phyloP scores from a whole-genome alignment of 2,113 vertebrate species.

The Prolemur simus region DNA sequence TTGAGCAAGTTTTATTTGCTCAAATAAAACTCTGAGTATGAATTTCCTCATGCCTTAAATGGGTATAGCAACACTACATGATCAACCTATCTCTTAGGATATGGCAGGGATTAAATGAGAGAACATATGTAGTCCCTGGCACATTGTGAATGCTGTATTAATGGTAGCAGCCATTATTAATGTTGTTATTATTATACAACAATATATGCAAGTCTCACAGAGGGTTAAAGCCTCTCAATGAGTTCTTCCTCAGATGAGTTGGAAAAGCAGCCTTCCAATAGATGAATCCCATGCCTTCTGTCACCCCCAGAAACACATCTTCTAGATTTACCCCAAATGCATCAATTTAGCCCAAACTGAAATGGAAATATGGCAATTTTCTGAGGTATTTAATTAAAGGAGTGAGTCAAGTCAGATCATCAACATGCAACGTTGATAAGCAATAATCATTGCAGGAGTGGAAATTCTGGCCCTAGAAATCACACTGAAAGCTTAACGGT shows the following conservation, averaged over 20 bases:
- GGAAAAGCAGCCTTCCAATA: not conserved
- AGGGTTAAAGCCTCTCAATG: not conserved
- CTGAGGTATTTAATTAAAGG: not conserved
- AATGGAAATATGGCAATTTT: not conserved
- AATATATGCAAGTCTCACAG: not conserved
- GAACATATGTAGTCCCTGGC: fast-evolving
- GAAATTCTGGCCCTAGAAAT: not conserved
- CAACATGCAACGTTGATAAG: not conserved
- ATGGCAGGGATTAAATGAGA: not conserved
- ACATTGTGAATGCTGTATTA: fast-evolving
- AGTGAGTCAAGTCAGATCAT: not conserved
- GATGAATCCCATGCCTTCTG: not conserved
- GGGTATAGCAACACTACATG: too few species aligned
- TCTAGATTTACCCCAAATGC: not conserved
- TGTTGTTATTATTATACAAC: too few species aligned
- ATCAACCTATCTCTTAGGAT: not conserved
- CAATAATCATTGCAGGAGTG: not conserved
- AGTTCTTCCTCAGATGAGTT: not conserved
- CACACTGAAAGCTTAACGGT: not conserved
- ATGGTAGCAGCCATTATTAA: not conserved
- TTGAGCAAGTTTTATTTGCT: not conserved
- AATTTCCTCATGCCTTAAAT: not conserved
- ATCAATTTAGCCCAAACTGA: not conserved
- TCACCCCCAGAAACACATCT: not conserved
- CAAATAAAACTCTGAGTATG: not conserved